phyloP scores from a whole-genome alignment of 2,113 vertebrate species.

The Corythoichthys intestinalis region DNA sequence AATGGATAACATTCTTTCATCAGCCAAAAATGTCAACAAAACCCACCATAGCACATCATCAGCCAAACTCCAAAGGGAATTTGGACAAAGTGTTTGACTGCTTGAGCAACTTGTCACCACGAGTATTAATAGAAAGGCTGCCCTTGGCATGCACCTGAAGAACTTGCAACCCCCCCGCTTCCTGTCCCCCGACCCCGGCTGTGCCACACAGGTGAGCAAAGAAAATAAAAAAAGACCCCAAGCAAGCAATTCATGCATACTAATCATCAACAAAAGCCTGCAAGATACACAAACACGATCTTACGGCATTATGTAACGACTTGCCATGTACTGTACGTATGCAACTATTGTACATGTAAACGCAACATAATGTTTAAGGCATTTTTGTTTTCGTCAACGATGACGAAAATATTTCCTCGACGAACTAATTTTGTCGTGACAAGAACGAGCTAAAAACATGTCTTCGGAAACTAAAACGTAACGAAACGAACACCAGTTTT shows the following conservation, averaged over 20 bases:
- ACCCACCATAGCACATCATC: too few species aligned
- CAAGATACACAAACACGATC: conserved; percentile 16
- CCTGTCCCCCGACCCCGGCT: conserved; percentile 29
- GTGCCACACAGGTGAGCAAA: conserved; percentile 46
- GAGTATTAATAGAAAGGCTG: conserved; percentile 44
- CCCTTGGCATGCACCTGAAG: conserved; percentile 32
- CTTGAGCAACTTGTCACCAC: conserved; percentile 34
- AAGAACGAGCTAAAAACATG: too few species aligned
- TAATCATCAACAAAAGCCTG: conserved; percentile 43
- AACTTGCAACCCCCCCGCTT: background rate
- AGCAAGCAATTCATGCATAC: conserved; percentile 60
- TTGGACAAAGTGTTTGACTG: conserved; percentile 34
- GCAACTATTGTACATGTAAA: background rate
- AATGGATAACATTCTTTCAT: background rate
- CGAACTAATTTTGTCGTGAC: too few species aligned
- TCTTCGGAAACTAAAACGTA: too few species aligned
- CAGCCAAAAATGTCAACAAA: background rate
- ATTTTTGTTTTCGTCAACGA: too few species aligned
- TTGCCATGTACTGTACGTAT: background rate
- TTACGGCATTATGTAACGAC: background rate
- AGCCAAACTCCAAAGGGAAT: background rate
- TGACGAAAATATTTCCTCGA: too few species aligned
- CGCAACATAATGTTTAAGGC: background rate
- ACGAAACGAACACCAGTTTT: too few species aligned
- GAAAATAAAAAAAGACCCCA: conserved; percentile 29